Percentiles rank a stretch among this genome's conserved stretches.
Evolutionary conservation across 2,888 invertebrate species (phyloP).

Genomic region (Mesorhabditis belari): DNA sequence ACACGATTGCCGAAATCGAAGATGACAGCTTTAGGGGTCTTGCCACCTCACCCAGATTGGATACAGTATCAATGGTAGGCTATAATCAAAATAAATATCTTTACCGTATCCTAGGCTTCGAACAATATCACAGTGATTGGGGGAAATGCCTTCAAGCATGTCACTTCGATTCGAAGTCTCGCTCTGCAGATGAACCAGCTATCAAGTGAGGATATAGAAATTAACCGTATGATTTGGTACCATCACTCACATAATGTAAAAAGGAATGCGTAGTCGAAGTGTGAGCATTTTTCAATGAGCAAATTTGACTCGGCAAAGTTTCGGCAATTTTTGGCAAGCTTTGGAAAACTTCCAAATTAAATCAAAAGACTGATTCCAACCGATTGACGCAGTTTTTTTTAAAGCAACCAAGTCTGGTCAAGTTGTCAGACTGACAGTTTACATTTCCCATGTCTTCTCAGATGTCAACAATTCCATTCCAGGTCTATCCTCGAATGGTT

Average conservation of each 20-base stretch:
- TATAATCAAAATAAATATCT: background rate
- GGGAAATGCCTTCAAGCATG: background rate
- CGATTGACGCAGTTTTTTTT: too few relatives aligned
- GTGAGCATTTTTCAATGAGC: too few relatives aligned
- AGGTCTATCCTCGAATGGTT: slow-evolving; percentile 6
- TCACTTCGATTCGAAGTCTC: slow-evolving; percentile 9
- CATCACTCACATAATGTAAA: too few relatives aligned
- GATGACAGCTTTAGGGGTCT: slow-evolving; percentile 37
- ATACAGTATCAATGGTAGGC: slow-evolving; percentile 19
- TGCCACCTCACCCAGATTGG: slow-evolving; percentile 12
- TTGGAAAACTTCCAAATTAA: too few relatives aligned
- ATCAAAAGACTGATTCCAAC: too few relatives aligned
- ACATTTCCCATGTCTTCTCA: too few relatives aligned
- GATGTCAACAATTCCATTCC: too few relatives aligned
- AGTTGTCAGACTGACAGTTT: too few relatives aligned
- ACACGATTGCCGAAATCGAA: slow-evolving; percentile 22
- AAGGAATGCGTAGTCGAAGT: too few relatives aligned
- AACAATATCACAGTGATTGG: background rate
- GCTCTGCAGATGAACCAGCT: slow-evolving; percentile 29
- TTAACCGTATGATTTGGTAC: too few relatives aligned
- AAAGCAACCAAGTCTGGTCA: too few relatives aligned
- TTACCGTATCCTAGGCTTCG: background rate
- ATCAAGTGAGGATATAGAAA: background rate
- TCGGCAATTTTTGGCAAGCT: background rate
- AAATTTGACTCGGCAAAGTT: background rate